Evolutionary conservation across 2,888 invertebrate genomes (phyloP).

Genomic region (Drosophila nr. perissopoda): DNA sequence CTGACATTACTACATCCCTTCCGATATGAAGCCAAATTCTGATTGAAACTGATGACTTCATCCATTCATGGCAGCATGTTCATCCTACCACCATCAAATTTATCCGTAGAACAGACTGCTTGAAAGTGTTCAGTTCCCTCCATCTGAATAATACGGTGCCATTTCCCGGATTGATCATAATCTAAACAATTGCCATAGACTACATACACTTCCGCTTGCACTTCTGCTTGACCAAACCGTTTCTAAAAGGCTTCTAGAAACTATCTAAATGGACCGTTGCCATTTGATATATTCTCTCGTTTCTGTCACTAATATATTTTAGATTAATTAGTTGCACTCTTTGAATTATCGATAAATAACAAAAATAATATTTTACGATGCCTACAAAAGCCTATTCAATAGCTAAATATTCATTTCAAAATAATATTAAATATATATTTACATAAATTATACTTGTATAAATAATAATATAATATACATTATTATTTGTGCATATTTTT

Average conservation of each 20-base stretch:
- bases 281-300: neutral
- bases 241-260: too few species aligned
- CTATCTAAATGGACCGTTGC: neutral
- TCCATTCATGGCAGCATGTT: too few species aligned
- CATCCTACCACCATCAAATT: neutral
- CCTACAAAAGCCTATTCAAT: neutral
- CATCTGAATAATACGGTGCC: neutral
- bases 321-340: neutral
- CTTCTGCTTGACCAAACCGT: neutral
- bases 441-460: neutral
- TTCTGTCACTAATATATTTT: neutral
- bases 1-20: fast-evolving
- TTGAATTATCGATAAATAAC: neutral
- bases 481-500: neutral
- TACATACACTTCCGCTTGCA: neutral
- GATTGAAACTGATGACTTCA: neutral
- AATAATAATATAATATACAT: neutral
- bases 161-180: neutral
- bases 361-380: neutral
- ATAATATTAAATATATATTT: neutral
- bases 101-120: neutral
- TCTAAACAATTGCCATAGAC: neutral
- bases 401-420: neutral
- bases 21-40: neutral
- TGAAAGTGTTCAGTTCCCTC: neutral